A percentile compares a stretch with the other conserved stretches of the same genome.
These are phyloP conservation scores for Pipa parva DNA, from an alignment of 2,113 vertebrate genomes.

Conservation along the genomic window DNA sequence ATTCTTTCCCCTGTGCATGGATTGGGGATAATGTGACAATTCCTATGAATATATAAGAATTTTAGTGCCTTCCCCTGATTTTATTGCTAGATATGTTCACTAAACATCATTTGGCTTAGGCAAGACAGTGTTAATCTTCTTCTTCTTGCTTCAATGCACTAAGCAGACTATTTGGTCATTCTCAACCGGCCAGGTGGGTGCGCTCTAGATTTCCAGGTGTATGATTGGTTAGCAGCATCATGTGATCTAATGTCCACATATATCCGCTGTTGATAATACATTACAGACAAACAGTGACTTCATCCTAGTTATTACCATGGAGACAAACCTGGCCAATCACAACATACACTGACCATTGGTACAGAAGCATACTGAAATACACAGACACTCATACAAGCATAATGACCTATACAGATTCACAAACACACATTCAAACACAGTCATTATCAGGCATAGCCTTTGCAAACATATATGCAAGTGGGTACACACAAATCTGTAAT, in stretches of 20 bases:
- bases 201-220: background rate
- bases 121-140: background rate
- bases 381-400: background rate
- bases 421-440: background rate
- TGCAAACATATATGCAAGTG: too few species aligned
- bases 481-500: too few species aligned
- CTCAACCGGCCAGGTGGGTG: background rate
- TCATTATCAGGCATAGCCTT: too few species aligned
- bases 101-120: too few species aligned
- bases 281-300: constrained; percentile 21
- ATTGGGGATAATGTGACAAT: too few species aligned
- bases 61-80: too few species aligned
- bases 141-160: background rate
- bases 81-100: too few species aligned
- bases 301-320: constrained; percentile 34
- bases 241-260: constrained; percentile 11
- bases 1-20: too few species aligned
- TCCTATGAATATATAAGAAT: too few species aligned
- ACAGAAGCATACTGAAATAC: background rate
- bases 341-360: constrained; percentile 9
- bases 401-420: background rate
- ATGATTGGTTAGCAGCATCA: constrained; percentile 3
- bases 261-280: constrained; percentile 10
- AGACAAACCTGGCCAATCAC: constrained; percentile 26
- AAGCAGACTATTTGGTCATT: background rate